Base-by-base conservation (phyloP, 2,113 vertebrate genomes). In the Ailurus styani region DNA sequence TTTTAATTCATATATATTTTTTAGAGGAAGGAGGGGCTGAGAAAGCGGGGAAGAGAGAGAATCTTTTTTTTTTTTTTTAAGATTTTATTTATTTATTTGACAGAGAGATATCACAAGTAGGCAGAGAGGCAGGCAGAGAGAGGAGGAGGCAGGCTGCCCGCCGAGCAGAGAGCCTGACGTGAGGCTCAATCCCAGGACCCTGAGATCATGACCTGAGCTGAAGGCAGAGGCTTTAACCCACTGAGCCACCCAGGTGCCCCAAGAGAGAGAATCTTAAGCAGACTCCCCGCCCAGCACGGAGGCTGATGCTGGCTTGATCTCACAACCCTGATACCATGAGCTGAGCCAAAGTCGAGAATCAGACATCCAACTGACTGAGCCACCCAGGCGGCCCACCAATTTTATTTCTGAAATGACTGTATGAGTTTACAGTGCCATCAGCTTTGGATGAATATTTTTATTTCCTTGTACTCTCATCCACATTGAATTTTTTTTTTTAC, bases 321-420 rank as follows among this genome's bases (percentile, higher is more conserved):
- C 66, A 68, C 66, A 68, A 68, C 66, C n/a, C n/a, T 37, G 66
- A 37, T 68, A 37, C n/a, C 64, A n/a, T 68, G 18, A 68, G 34
- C 66, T 68, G 34, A 68, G 66, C 66, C 66, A 10, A 68, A 68
- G 34, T 37, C 7, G 4, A 68, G 34, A 37, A 68, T 68, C 18
- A 37, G 66, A 68, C 8, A 68, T 68, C 8, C 34, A 37, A 68
- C 34, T n/a, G 18, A n/a, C 34, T 68, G 34, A 68, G 66, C 66
- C 66, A 37, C 66, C 66, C 34, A 20, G 34, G 34, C 9, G 18
- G 17, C 18, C 64, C 34, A 68, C 50, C 18, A 94, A 13, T 91
- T 75, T 96, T 75, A 73, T 45, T 95, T 96, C 40, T 52, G 68
- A 95, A 90, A 88, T 13, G 18, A 90, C 54, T 62, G 29, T 82